phyloP scores from a whole-genome alignment of 2,113 vertebrate genomes.

The Solenodon paradoxus region DNA sequence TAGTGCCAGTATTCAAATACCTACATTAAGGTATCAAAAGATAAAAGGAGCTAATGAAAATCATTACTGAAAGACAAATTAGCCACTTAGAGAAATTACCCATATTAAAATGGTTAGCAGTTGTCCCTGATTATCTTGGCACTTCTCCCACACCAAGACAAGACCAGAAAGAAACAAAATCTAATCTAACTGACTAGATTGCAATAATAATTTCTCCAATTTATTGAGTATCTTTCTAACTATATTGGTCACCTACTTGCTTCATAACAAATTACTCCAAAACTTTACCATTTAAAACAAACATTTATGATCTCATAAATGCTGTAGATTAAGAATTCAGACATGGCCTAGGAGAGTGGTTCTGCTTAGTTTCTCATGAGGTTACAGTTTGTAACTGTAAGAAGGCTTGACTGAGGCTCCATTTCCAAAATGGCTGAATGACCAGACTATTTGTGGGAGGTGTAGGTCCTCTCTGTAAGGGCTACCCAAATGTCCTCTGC shows the following conservation, averaged over 20 bases:
- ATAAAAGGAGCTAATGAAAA: constrained; percentile 38
- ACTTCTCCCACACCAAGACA: neutral
- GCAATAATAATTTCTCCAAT: neutral
- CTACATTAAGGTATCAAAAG: neutral
- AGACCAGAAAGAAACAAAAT: neutral
- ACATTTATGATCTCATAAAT: neutral
- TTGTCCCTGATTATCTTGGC: neutral
- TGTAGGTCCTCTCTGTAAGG: neutral
- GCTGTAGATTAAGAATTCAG: neutral
- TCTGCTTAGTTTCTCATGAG: neutral
- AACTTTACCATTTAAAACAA: neutral
- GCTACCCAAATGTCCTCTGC: neutral
- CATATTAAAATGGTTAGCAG: neutral
- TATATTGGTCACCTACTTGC: neutral
- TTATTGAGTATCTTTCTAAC: neutral
- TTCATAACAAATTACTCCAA: neutral
- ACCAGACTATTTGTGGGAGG: neutral
- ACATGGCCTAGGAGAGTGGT: neutral
- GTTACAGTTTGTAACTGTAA: neutral
- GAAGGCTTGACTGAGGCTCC: neutral
- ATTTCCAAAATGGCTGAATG: neutral
- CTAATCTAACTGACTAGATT: neutral
- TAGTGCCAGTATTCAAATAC: neutral
- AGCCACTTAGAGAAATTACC: neutral
- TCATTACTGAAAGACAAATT: neutral